Percentiles rank a stretch among this genome's conserved stretches.
Evolutionary conservation across 2,888 invertebrate genomes (phyloP).

Genomic region (Pheosia gnoma): DNA sequence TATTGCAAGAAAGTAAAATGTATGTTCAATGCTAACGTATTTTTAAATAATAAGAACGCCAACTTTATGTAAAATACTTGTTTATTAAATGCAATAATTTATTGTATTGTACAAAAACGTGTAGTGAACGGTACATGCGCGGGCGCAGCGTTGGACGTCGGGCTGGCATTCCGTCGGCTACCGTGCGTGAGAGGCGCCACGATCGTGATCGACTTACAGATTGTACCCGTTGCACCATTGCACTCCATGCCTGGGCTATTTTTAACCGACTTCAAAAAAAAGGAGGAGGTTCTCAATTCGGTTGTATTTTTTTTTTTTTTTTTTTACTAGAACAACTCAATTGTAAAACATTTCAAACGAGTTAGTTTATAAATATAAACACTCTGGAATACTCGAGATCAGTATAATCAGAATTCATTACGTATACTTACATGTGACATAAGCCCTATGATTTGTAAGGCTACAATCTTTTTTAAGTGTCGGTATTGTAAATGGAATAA

Average conservation of each 20-base stretch:
- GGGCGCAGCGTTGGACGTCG: constrained; percentile 23
- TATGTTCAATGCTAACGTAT: background rate
- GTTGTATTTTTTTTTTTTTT: too few species aligned
- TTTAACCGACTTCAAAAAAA: too few species aligned
- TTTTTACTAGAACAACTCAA: constrained; percentile 22
- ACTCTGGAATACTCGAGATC: constrained; percentile 3
- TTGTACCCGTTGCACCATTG: constrained; percentile 20
- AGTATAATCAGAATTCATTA: background rate
- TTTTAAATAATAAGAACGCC: background rate
- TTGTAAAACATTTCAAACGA: constrained; percentile 15
- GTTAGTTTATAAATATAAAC: constrained; percentile 19
- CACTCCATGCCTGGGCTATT: constrained; percentile 12
- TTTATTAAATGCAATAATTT: constrained; percentile 21
- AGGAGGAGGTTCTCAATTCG: too few species aligned
- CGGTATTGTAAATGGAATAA: background rate
- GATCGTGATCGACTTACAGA: constrained; percentile 36
- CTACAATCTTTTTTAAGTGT: background rate
- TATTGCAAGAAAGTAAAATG: background rate
- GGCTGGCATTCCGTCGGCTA: constrained; percentile 33
- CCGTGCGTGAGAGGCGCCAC: constrained; percentile 22
- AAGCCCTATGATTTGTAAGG: background rate
- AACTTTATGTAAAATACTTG: background rate
- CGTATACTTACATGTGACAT: background rate
- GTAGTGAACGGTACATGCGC: constrained; percentile 32
- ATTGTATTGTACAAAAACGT: constrained; percentile 30